Base-by-base conservation (phyloP, 2,797 vertebrate species). In the Typhlichthys eigenmanni region DNA sequence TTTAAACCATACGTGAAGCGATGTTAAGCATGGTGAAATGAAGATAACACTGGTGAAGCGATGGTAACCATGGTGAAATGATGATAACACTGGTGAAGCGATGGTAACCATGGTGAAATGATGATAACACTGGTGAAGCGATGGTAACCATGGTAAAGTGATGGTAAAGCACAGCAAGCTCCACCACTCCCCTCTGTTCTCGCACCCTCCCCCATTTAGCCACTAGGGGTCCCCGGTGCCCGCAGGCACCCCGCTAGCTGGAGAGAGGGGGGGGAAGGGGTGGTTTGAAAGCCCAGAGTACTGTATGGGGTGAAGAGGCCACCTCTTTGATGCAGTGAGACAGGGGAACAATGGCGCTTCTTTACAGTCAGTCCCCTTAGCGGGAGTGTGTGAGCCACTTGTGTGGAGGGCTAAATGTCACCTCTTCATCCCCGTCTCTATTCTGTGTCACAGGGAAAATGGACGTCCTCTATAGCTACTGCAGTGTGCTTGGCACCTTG, bases 121-220 rank as follows among this genome's bases (percentile, higher is more conserved):
- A 19, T 1, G 19, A 19, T 90, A 87, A 53, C 72, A 69, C 43
- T 0, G 43, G 81, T 77, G 47, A 84, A 84, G 84, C 69, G 69
- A 80, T 65, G 3, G 51, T 5, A 67, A 70, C 81, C 11, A 1
- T 59, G 47, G 85, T 84, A 78, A 80, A 8, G 8, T 38, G 34
- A 38, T 71, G 19, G 19, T 24, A 24, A 24, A 24, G 75, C 83
- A 70, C 68, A 62, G 71, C 5, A 10, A 71, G 72, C 64, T 65
- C 54, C 70, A 65, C 74, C 77, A 61, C 76, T 80, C 65, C 76
- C 74, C 32, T 24, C 24, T 24, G 64, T 71, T 73, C 38, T 79
- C 4, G 12, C 72, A 67, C 75, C 81, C 79, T 65, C 7, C 68
- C 76, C 77, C 65, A 88, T 86, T 24, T 83, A 89, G 83, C 72